Evolutionary conservation across 2,888 invertebrate species (phyloP).

Genomic region (Aleiodes testaceus): DNA sequence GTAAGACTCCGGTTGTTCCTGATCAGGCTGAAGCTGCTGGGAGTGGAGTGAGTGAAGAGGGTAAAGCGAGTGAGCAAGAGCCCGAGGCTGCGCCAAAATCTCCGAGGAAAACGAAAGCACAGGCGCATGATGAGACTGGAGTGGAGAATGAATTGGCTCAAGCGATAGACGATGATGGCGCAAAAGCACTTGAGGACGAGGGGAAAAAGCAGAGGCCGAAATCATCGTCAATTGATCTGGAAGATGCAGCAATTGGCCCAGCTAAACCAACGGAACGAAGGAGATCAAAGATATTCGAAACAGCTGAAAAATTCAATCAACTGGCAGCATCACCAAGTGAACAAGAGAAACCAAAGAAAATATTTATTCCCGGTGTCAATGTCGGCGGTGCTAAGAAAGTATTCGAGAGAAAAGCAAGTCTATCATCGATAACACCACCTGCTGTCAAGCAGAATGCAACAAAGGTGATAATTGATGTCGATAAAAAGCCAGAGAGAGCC

Average conservation of each 20-base stretch:
- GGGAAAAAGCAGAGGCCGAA: conserved; percentile 60
- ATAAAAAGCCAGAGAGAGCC: conserved; percentile 65
- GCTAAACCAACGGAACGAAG: conserved; percentile 76
- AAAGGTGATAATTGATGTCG: conserved; percentile 67
- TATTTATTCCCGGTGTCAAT: conserved; percentile 86
- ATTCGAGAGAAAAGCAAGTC: conserved; percentile 86
- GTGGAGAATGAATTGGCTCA: conserved; percentile 39
- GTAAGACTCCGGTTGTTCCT: conserved; percentile 67
- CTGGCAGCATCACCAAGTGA: conserved; percentile 57
- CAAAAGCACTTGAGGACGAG: conserved; percentile 23
- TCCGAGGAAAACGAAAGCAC: no score
- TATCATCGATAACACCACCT: conserved; percentile 71
- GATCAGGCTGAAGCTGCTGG: conserved; percentile 7
- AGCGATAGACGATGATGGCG: conserved; percentile 41
- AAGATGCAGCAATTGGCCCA: conserved; percentile 60
- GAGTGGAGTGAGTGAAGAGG: conserved; percentile 45
- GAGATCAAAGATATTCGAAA: conserved; percentile 81
- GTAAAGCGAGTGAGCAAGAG: conserved; percentile 50
- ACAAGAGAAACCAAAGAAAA: conserved; percentile 83
- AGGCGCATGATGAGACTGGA: no score
- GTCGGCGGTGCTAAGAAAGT: conserved; percentile 91
- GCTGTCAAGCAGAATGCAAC: conserved; percentile 67
- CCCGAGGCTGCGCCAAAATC: neutral
- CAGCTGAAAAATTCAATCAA: conserved; percentile 81
- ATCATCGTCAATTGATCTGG: conserved; percentile 62